phyloP scores from a whole-genome alignment of 2,888 invertebrate genomes.

The Erebia aethiops region DNA sequence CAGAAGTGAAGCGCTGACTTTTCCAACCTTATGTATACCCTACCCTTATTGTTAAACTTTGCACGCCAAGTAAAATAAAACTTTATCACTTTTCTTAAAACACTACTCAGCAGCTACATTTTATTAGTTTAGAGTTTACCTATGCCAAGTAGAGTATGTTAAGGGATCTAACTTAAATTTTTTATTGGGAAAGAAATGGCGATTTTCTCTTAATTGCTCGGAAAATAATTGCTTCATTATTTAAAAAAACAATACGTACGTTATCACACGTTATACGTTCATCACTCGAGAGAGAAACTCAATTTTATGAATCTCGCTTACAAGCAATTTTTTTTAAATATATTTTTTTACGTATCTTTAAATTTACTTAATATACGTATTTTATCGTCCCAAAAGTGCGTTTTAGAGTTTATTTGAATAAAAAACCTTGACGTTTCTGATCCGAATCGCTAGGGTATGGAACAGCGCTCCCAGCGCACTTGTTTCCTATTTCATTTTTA shows the following conservation, averaged over 20 bases:
- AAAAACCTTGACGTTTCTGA: not conserved
- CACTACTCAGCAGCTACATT: constrained; percentile 4
- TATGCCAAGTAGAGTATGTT: not conserved
- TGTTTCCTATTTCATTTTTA: no score
- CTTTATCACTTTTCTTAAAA: constrained; percentile 25
- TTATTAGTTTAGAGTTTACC: not conserved
- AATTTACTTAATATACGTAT: no score
- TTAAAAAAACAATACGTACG: not conserved
- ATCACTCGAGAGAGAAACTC: no score
- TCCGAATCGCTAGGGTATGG: no score
- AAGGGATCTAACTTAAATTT: not conserved
- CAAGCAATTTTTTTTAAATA: no score
- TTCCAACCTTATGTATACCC: constrained; percentile 24
- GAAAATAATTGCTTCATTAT: no score
- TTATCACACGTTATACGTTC: no score
- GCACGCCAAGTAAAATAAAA: constrained; percentile 30
- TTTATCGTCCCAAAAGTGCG: not conserved
- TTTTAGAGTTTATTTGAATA: not conserved
- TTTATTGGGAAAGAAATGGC: not conserved
- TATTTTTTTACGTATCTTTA: no score
- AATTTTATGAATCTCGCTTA: no score
- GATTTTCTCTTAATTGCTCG: no score
- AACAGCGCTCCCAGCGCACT: no score
- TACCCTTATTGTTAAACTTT: constrained; percentile 17
- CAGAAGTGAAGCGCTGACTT: constrained; percentile 28